phyloP scores from a whole-genome alignment of 2,113 vertebrate genomes.

The Vulpes ferrilata region DNA sequence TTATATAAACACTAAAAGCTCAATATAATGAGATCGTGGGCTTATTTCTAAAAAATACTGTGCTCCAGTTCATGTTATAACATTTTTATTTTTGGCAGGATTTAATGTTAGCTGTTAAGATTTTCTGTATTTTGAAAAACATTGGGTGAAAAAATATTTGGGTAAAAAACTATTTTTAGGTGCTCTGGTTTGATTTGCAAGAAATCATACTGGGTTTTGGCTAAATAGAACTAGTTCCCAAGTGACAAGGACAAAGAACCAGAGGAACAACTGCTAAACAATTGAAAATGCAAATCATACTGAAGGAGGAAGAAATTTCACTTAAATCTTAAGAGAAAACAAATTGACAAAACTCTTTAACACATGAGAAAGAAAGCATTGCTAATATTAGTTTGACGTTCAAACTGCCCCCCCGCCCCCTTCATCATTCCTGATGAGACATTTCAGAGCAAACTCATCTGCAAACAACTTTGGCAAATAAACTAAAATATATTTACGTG shows the following conservation, averaged over 20 bases:
- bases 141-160: conserved; percentile 25
- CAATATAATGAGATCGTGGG: conserved; percentile 45
- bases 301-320: conserved; percentile 27
- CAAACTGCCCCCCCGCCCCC: not conserved
- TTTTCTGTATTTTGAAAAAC: conserved; percentile 59
- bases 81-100: not conserved
- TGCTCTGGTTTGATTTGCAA: conserved; percentile 23
- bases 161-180: conserved; percentile 36
- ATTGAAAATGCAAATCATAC: conserved; percentile 31
- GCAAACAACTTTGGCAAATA: conserved; percentile 69
- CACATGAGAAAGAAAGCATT: not conserved
- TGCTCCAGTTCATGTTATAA: not conserved
- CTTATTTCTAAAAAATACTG: conserved; percentile 37
- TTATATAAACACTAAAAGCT: conserved; percentile 36
- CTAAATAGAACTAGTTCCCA: conserved; percentile 16
- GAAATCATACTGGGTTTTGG: conserved; percentile 37
- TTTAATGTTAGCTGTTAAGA: conserved; percentile 43
- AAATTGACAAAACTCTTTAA: conserved; percentile 45
- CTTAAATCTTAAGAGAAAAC: conserved; percentile 35
- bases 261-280: not conserved
- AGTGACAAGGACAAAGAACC: conserved; percentile 2
- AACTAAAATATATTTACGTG: conserved; percentile 67
- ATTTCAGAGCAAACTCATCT: conserved; percentile 60
- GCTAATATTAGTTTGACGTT: conserved; percentile 57
- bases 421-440: conserved; percentile 41